Base-by-base conservation (phyloP, 2,113 vertebrate species). In the Urocolius indicus region DNA sequence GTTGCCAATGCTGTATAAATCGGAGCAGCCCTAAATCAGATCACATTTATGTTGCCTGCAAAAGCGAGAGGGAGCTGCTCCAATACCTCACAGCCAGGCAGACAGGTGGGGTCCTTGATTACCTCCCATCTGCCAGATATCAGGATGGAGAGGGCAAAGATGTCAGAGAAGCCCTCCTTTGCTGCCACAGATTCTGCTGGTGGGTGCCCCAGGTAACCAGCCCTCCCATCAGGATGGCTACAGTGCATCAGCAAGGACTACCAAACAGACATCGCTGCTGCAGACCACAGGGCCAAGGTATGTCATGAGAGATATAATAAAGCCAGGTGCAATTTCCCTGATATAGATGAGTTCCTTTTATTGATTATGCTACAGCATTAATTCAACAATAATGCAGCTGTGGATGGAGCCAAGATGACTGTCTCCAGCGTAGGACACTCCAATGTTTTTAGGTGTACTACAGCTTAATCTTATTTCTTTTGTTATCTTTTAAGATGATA, bases 351-450 rank as follows among this genome's bases (percentile, higher is more conserved):
- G 27, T 24, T 86, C 36, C 57, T 84, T 81, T 54, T 72, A 82
- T 87, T 34, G 80, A 88, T 94, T 59, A 27, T 16, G 13, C 43
- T 77, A 16, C 27, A 68, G 27, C 48, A 68, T 77, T 87, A 86
- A 68, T 68, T 92, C 72, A 63, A 59, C 46, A 90, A 77, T 94
- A 86, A 94, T 54, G 69, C 76, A 82, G 48, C 61, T 0, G 0
- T 58, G 76, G 83, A 89, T 68, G 88, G 94, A 88, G 85, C 49
- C 90, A 75, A 94, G 90, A 89, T 8, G 86, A 96, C 92, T 78
- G 85, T 89, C 93, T 96, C 83, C 76, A 84, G 80, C 61, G 65
- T 4, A 75, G 1, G 1, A 43, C 0, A 2, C 57, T 61, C 32
- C 43, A 34, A 18, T 7, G 3, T 32, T 65, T 95, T 74, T 10